phyloP scores from a whole-genome alignment of 1,140 invertebrate species.

The Triops longicaudatus region DNA sequence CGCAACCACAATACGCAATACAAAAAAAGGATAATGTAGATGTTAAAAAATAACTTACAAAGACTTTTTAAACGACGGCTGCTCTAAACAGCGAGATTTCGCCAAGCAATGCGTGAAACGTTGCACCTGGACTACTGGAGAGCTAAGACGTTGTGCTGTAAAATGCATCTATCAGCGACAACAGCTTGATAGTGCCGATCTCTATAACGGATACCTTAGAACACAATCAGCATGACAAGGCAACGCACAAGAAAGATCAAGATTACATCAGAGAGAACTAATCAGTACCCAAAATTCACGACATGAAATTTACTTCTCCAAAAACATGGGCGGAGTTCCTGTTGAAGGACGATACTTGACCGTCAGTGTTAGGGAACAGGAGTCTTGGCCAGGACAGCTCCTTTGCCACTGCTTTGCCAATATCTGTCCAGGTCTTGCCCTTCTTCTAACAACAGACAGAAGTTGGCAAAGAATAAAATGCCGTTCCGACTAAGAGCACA shows the following conservation, averaged over 20 bases:
- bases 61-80: background rate
- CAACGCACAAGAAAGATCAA: background rate
- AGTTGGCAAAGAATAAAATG: too few relatives aligned
- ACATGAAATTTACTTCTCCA: background rate
- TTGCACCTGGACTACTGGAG: background rate
- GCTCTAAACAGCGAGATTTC: background rate
- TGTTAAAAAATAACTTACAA: background rate
- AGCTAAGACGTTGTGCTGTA: background rate
- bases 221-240: background rate
- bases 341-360: background rate
- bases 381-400: too few relatives aligned
- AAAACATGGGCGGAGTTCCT: background rate
- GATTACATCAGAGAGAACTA: background rate
- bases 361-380: too few relatives aligned
- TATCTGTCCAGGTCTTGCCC: too few relatives aligned
- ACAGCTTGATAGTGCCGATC: background rate
- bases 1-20: too few relatives aligned
- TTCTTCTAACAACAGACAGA: too few relatives aligned
- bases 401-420: too few relatives aligned
- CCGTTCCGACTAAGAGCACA: too few relatives aligned
- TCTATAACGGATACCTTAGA: background rate
- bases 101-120: background rate
- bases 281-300: background rate
- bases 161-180: background rate
- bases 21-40: too few relatives aligned